Evolutionary conservation across 2,797 vertebrate genomes (phyloP).

Genomic region (Oreochromis grahami): DNA sequence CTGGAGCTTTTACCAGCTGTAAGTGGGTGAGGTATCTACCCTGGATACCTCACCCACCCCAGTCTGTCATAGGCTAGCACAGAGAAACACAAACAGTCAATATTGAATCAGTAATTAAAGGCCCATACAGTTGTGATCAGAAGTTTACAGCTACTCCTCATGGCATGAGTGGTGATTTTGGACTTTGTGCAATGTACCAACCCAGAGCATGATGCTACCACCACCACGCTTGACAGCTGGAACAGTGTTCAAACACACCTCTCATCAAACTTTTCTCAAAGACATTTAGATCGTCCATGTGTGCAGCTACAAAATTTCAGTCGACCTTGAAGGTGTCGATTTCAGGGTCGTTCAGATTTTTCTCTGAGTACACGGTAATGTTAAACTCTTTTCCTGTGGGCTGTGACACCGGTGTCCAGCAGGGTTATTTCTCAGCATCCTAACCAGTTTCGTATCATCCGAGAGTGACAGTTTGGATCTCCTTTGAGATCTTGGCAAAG

Average conservation of each 20-base stretch:
- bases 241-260: neutral
- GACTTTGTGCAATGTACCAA: neutral
- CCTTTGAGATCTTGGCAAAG: neutral
- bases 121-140: neutral
- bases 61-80: neutral
- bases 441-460: neutral
- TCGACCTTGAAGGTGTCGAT: neutral
- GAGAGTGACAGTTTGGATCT: neutral
- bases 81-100: neutral
- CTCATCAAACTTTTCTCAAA: neutral
- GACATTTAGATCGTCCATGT: neutral
- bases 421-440: neutral
- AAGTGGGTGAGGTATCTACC: neutral
- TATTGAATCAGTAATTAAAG: neutral
- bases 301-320: neutral
- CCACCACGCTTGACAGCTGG: neutral
- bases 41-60: neutral
- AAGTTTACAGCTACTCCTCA: neutral
- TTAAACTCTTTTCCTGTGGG: neutral
- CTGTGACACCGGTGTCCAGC: neutral
- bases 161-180: neutral
- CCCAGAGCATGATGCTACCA: neutral
- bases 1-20: neutral
- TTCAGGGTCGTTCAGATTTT: neutral
- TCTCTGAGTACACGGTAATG: neutral